phyloP scores from a whole-genome alignment of 2,888 invertebrate genomes.

The Zygogramma bicolorata region DNA sequence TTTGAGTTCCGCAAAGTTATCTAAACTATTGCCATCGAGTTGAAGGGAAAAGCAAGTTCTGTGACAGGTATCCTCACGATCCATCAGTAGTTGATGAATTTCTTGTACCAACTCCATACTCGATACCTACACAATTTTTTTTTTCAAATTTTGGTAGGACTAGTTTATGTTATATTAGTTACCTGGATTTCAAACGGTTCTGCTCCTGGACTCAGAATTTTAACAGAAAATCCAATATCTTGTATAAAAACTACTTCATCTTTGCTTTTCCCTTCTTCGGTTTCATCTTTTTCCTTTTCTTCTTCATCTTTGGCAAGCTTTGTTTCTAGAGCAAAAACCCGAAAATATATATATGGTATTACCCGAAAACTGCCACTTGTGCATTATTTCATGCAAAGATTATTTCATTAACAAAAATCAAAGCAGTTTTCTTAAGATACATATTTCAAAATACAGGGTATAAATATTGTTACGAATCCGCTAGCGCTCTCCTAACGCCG shows the following conservation, averaged over 20 bases:
- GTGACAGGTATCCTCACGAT: constrained; percentile 98
- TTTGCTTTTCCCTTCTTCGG: constrained; percentile 72
- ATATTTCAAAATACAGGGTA: no score
- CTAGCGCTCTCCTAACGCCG: no score
- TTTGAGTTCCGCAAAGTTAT: constrained; percentile 98
- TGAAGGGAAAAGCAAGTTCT: constrained; percentile 98
- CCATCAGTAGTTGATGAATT: constrained; percentile 98
- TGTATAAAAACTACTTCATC: constrained; percentile 90
- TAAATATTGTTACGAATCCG: no score
- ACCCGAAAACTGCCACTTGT: no score
- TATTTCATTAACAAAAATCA: no score
- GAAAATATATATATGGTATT: neutral
- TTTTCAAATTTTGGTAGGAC: neutral
- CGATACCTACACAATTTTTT: constrained; percentile 75
- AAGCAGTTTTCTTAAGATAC: no score
- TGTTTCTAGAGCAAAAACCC: constrained; percentile 43
- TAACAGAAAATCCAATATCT: constrained; percentile 93
- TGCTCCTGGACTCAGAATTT: constrained; percentile 91
- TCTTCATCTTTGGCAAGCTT: constrained; percentile 60
- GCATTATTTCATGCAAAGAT: no score
- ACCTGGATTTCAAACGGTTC: constrained; percentile 95
- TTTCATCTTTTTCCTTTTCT: constrained; percentile 63
- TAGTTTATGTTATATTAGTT: constrained; percentile 44
- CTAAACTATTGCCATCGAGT: constrained; percentile 91
- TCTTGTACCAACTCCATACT: constrained; percentile 98